phyloP scores from a whole-genome alignment of 2,113 vertebrate genomes.

The Hippocampus mohnikei region DNA sequence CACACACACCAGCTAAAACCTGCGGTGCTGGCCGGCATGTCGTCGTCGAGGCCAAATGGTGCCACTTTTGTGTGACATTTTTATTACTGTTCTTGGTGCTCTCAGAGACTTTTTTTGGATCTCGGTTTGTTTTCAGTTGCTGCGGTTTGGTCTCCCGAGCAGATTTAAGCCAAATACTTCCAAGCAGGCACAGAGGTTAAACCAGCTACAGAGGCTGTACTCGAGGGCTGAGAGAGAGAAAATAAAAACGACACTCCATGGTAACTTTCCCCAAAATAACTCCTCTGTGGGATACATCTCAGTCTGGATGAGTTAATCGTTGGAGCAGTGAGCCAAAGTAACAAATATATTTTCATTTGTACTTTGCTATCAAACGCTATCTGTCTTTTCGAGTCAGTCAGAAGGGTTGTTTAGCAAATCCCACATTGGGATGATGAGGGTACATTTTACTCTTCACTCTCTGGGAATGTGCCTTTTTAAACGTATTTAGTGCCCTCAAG shows the following conservation, averaged over 20 bases:
- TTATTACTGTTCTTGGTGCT: slow-evolving; percentile 59
- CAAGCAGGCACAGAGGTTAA: slow-evolving; percentile 16
- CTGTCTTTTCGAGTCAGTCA: neutral
- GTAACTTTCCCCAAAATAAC: neutral
- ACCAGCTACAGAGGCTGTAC: neutral
- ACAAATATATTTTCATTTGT: neutral
- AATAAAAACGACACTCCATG: neutral
- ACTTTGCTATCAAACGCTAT: neutral
- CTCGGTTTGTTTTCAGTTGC: slow-evolving; percentile 48
- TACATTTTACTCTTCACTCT: neutral
- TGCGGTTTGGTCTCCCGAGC: slow-evolving; percentile 30
- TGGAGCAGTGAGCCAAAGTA: neutral
- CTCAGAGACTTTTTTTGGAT: slow-evolving; percentile 34
- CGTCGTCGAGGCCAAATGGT: slow-evolving; percentile 45
- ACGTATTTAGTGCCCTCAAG: slow-evolving; percentile 2
- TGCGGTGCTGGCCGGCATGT: slow-evolving; percentile 57
- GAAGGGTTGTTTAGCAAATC: neutral
- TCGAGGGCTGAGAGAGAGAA: neutral
- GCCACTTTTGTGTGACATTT: slow-evolving; percentile 52
- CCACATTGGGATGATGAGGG: neutral
- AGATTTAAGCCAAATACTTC: slow-evolving; percentile 14
- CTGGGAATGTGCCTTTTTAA: neutral
- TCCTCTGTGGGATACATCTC: slow-evolving; percentile 9
- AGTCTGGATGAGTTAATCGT: slow-evolving; percentile 6
- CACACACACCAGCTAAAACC: slow-evolving; percentile 32